These are phyloP conservation scores for Calvadosia cruxmelitensis DNA, from an alignment of 30 jellyfish, hydroid and myxozoan genomes.

Conservation along the genomic window DNA sequence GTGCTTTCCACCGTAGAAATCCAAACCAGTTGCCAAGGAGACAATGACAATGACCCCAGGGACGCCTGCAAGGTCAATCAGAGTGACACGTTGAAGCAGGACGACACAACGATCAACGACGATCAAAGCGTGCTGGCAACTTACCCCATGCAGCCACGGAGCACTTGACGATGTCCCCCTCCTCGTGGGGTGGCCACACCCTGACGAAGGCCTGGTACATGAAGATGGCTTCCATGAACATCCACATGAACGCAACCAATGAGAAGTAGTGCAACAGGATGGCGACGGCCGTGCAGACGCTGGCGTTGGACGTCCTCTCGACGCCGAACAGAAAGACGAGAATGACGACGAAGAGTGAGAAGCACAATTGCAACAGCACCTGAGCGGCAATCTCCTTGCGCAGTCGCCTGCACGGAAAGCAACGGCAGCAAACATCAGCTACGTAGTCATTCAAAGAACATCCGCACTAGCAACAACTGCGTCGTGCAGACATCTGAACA, in stretches of 20 bases:
- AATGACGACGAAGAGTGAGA: constrained; percentile 64
- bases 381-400: constrained; percentile 89
- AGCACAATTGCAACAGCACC: constrained; percentile 79
- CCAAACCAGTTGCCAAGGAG: constrained; percentile 46
- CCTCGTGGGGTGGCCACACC: constrained; percentile 98
- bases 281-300: constrained; percentile 75
- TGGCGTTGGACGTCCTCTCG: constrained; percentile 58
- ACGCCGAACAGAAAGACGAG: constrained; percentile 80
- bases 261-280: constrained; percentile 74
- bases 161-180: constrained; percentile 75
- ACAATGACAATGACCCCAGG: constrained; percentile 70
- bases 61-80: constrained; percentile 28
- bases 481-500: not conserved
- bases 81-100: not conserved
- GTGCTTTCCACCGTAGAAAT: constrained; percentile 65
- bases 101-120: no score
- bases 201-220: constrained; percentile 94
- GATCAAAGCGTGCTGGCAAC: no score
- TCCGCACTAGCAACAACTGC: no score
- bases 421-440: not conserved
- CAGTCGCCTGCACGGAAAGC: constrained; percentile 49
- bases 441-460: no score
- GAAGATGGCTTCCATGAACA: constrained; percentile 93
- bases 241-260: constrained; percentile 92
- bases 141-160: constrained; percentile 94